Evolutionary conservation across 2,797 vertebrate species (phyloP).

Genomic region (Neomorphus geoffroyi): DNA sequence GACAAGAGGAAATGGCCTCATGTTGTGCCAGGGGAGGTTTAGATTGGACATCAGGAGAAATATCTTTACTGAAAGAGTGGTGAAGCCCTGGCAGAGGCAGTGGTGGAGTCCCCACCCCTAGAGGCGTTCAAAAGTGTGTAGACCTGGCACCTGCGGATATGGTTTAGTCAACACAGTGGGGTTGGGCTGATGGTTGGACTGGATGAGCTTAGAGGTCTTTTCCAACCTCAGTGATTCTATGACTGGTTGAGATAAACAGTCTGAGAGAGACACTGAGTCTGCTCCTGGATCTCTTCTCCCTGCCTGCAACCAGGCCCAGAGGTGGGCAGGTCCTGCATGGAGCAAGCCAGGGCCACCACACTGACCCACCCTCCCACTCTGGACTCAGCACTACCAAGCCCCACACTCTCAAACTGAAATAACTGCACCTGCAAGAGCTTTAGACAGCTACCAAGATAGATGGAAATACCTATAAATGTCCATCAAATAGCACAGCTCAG

Average conservation of each 20-base stretch:
- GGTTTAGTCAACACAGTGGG: too few species aligned
- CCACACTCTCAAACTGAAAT: accelerated
- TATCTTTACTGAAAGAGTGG: too few species aligned
- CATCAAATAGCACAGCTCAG: accelerated
- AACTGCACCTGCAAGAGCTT: not conserved
- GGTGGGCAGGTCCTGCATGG: not conserved
- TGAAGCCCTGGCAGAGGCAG: too few species aligned
- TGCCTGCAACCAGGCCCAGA: not conserved
- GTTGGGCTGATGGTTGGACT: too few species aligned
- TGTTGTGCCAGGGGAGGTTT: too few species aligned
- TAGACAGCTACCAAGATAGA: not conserved
- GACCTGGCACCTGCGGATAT: too few species aligned
- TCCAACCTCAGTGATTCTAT: too few species aligned
- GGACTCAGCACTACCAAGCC: not conserved
- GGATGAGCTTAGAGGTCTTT: too few species aligned
- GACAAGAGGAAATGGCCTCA: too few species aligned
- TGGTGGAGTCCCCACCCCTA: too few species aligned
- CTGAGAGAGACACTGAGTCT: not conserved
- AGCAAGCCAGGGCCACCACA: not conserved
- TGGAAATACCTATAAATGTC: not conserved
- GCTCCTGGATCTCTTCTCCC: not conserved
- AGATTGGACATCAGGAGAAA: too few species aligned
- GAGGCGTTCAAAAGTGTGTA: too few species aligned
- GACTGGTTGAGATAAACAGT: not conserved
- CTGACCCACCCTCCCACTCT: not conserved